A percentile compares a stretch with the other conserved stretches of the same genome.
Evolutionary conservation across 2,797 vertebrate species (phyloP).

Genomic region (Xiphophorus birchmanni): DNA sequence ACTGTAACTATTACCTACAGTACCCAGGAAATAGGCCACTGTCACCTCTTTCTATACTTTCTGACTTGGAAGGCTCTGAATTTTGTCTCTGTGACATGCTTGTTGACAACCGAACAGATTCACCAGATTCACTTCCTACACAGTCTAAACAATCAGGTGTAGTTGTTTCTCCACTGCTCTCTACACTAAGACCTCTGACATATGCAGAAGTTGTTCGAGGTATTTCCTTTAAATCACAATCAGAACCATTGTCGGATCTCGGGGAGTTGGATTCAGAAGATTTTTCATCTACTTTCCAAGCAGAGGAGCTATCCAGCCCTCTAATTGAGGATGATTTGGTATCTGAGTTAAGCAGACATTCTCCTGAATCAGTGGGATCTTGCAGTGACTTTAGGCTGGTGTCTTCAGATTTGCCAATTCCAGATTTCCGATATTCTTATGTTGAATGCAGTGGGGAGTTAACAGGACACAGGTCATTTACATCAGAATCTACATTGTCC

Average conservation of each 20-base stretch:
- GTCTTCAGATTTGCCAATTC: conserved; percentile 41
- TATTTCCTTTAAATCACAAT: not conserved
- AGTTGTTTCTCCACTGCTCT: fast-evolving
- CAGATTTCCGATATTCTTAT: conserved; percentile 20
- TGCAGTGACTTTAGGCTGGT: conserved; percentile 11
- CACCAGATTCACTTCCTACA: conserved; percentile 9
- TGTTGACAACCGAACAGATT: not conserved
- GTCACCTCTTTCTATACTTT: conserved; percentile 8
- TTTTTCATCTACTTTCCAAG: not conserved
- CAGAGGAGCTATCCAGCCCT: not conserved
- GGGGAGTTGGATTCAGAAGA: too few relatives aligned
- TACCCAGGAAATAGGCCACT: conserved; percentile 2
- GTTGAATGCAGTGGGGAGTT: not conserved
- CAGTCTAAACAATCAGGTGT: fast-evolving
- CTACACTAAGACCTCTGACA: not conserved
- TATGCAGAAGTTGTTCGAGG: conserved; percentile 41
- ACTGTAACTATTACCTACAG: conserved; percentile 14
- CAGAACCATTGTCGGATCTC: not conserved
- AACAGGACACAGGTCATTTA: too few relatives aligned
- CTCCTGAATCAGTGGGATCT: conserved; percentile 15
- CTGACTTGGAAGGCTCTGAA: conserved; percentile 16
- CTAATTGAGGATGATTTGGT: not conserved
- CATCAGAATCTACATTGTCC: conserved; percentile 25
- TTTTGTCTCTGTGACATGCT: not conserved
- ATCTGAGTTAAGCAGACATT: not conserved